Base-by-base conservation (phyloP, 2,113 vertebrate species). In the Pogonocichla stellata region DNA sequence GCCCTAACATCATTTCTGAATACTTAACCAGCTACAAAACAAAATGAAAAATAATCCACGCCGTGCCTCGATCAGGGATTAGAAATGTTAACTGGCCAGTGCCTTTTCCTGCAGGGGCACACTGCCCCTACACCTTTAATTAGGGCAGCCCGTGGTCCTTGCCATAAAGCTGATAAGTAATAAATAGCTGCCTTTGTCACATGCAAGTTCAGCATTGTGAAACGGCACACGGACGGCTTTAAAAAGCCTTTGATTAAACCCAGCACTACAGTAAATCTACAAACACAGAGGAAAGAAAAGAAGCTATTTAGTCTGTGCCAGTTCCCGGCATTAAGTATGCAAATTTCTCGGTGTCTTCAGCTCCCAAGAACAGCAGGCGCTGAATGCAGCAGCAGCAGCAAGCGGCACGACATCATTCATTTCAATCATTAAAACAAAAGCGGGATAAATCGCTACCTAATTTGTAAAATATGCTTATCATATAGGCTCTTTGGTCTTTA, bases 391-490 rank as follows among this genome's bases (percentile, higher is more conserved):
- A 95, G 95, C 91, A 94, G 96, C 96, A 95, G 96, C 96, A 80
- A 95, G 96, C 97, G 79, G 95, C 96, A 97, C 95, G 95, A 97
- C 97, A 97, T 96, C 96, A 97, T 98, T 98, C 97, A 97, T 98
- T 98, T 97, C 97, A 97, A 98, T 98, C 97, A 97, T 98, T 98
- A 98, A 98, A 97, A 97, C 97, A 98, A 98, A 97, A 97, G 95
- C 96, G 80, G 97, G 97, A 97, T 98, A 97, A 97, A 97, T 97
- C 95, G 97, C 96, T 96, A 97, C 96, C 95, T 97, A 98, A 98
- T 97, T 97, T 98, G 97, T 97, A 97, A 97, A 97, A 97, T 98
- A 98, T 97, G 96, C 97, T 97, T 97, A 96, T 97, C 97, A 97
- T 97, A 97, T 95, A 93, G 95, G 93, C 93, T 97, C 96, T 96